These are phyloP conservation scores for Anabacerthia variegaticeps DNA, from an alignment of 2,797 vertebrate species.

Conservation along the genomic window DNA sequence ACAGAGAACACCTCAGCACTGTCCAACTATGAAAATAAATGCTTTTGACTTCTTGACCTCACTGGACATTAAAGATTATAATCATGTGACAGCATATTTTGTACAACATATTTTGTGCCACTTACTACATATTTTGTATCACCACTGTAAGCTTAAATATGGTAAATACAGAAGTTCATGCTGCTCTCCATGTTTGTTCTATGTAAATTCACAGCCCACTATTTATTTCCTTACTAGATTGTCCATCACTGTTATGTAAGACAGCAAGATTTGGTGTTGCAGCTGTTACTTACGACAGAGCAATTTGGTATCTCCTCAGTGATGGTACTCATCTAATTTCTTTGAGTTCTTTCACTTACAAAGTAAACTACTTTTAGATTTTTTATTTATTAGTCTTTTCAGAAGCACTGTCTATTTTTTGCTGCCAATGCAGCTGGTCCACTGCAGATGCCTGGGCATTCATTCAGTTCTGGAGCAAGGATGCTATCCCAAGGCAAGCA, in stretches of 20 bases:
- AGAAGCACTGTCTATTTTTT: background rate
- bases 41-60: background rate
- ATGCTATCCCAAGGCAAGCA: background rate
- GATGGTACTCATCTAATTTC: background rate
- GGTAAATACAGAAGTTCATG: background rate
- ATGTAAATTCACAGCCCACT: background rate
- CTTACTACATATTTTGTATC: background rate
- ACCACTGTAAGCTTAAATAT: background rate
- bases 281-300: background rate
- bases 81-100: background rate
- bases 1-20: background rate
- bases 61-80: background rate
- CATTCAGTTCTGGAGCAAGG: background rate
- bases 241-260: background rate
- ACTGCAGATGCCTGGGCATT: background rate
- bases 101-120: background rate
- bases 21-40: background rate
- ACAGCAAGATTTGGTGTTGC: background rate
- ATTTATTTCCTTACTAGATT: background rate
- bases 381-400: background rate
- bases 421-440: conserved; percentile 31
- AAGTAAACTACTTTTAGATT: conserved; percentile 3
- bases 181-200: background rate
- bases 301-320: background rate
- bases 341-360: background rate